Base-by-base conservation (phyloP, 2,888 invertebrate species). In the Bedellia somnulentella region DNA sequence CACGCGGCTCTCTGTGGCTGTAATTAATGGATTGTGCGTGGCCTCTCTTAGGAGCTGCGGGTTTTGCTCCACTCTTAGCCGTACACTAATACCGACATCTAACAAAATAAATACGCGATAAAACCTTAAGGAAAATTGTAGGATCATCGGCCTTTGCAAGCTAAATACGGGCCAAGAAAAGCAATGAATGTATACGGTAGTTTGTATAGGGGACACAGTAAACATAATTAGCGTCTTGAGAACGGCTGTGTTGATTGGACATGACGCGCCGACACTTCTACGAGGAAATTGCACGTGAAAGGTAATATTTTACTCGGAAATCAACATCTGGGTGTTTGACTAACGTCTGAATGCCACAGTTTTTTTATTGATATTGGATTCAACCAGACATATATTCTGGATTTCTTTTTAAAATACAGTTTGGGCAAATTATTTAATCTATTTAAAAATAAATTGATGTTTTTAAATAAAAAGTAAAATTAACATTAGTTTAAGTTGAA, bases 161-260 rank as follows among this genome's bases (percentile, higher is more conserved):
- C 30, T 8, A 12, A 25, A 17, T 15, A 22, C 11, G 15, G 23
- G 15, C 22, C 14, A 29, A n/a, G 15, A 18, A 18, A 18, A 24
- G 17, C 46, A 41, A 46, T 47, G 49, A 49, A 48, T 49, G 46
- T 37, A 43, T 44, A 12, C 22, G 22, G 45, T 45, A 44, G 38
- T 44, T 43, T 42, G 42, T 42, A 48, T n/a, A 41, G 47, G 47
- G 48, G 52, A 53, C 51, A 53, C 46, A 48, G 59, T 52, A 61
- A 63, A 66, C 57, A 57, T 62, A 61, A 63, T 67, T 63, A 61
- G 56, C 47, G 47, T 43, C 41, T 38, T 36, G 42, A 36, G 38
- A 47, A 46, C 47, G 50, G 49, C 52, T 45, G 49, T 45, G 50
- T 52, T 62, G 58, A 64, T 64, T 63, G 55, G 52, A 58, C 41